Percentiles rank a stretch among this genome's conserved stretches.
These are phyloP conservation scores for Lepidonotus clava DNA, from an alignment of 2,888 invertebrate species.

Conservation along the genomic window DNA sequence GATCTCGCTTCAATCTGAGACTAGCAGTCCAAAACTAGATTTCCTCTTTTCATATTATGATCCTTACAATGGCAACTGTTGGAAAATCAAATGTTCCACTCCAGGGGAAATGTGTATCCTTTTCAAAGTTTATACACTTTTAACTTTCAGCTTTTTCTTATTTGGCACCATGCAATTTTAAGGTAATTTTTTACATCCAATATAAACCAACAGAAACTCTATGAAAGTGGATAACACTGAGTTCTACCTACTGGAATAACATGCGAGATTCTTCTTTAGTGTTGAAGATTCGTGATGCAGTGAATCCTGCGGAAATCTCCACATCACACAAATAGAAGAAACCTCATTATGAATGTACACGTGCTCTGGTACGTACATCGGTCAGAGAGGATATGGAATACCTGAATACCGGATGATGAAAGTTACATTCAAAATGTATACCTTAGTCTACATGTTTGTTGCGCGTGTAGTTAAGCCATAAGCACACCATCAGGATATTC, in stretches of 20 bases:
- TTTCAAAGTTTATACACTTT: neutral
- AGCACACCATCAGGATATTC: constrained; percentile 8
- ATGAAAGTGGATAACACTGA: constrained; percentile 24
- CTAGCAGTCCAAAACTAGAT: constrained; percentile 37
- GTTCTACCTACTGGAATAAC: constrained; percentile 42
- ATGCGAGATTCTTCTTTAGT: neutral
- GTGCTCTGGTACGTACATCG: neutral
- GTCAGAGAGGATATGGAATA: constrained; percentile 6
- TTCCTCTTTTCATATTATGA: neutral
- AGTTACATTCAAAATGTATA: neutral
- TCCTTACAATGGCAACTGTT: constrained; percentile 9
- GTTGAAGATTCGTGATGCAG: neutral
- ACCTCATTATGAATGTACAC: neutral
- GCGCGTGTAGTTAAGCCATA: constrained; percentile 29
- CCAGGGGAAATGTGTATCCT: neutral
- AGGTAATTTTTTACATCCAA: neutral
- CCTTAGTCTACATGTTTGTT: constrained; percentile 16
- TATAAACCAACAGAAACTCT: neutral
- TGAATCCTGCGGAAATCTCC: neutral
- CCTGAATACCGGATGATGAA: constrained; percentile 38
- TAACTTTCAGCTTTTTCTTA: neutral
- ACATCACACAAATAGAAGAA: neutral
- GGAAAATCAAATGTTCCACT: neutral
- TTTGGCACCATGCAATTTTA: constrained; percentile 40
- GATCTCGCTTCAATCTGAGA: constrained; percentile 32